Evolutionary conservation across 1,140 invertebrate species (phyloP), one percentile per base, ranked within the genome.

Genomic region (Thrips palmi): DNA sequence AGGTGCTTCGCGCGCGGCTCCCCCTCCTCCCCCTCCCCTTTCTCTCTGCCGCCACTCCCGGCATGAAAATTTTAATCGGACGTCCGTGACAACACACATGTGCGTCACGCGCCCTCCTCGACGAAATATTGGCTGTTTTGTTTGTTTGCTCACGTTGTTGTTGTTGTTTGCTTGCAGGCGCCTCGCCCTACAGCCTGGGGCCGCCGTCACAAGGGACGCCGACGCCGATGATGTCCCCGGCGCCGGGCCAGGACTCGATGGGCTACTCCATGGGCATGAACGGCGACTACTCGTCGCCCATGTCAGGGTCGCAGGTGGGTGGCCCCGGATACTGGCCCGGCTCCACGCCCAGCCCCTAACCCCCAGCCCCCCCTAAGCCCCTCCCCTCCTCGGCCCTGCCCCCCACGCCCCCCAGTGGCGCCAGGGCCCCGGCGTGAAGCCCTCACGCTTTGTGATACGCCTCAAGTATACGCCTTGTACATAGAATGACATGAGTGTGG

Each of bases 151-250:
- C 12, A n/a, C 21, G n/a, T 27, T 27, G 7, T 27, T 27, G 7
- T 12, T 27, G 22, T 30, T 30, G 33, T 17, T 14, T 42, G 60
- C 62, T 60, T 66, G 62, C 71, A 68, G 80, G 79, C 55, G 83
- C 84, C 43, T 89, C 85, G 42, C 85, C 85, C 37, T 92, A 91
- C 66, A 85, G 77, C 49, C 78, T 87, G 77, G 80, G 77, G 45
- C 69, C 72, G 44, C 74, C 76, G 40, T 75, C 77, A 39, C 78
- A 81, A 50, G 82, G 83, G 45, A 84, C 83, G 35, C 77, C 84
- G 36, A 88, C 82, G 48, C 83, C 83, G 29, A 84, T 91, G 79
- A 86, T 91, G 81, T 87, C 83, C 40, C 84, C 85, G 45, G 84
- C 84, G 50, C 83, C 84, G 57, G 44, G 60, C 2, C 81, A 86